Evolutionary conservation across 2,797 vertebrate species (phyloP), one percentile per base, ranked within the genome.

Genomic region (Cirrhinus mrigala): DNA sequence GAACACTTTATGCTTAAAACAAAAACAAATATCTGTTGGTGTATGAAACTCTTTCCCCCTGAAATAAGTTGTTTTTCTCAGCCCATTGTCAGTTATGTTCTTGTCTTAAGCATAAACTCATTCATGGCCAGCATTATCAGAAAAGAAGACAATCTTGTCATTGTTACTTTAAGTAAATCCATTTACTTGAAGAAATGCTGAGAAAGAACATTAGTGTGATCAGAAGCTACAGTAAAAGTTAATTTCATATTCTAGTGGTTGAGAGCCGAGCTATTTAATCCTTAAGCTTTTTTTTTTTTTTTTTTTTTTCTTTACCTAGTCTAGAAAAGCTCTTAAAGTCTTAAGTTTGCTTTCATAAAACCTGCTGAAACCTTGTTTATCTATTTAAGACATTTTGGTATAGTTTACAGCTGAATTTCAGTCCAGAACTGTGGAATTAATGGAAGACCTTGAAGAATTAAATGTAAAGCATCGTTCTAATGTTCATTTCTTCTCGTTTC

Each of bases 401-500:
- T 24, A 1, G 3, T 60, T 24, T 62, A 2, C 58, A 27, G n/a
- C n/a, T 12, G 2, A 14, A 12, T 62, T 62, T 15, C 10, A 24
- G 4, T 2, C 24, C 1, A 15, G 27, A 62, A 27, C n/a, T 62
- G n/a, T 14, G 58, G 10, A n/a, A 11, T 24, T 12, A 24, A 24
- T 24, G 5, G 10, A 24, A 60, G 10, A 24, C 3, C 22, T 11
- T n/a, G 10, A 60, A 60, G 10, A 60, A 60, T 62, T 27, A 1
- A 66, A 33, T 54, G 10, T 1, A 1, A 37, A 44, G 75, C 33
- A 3, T 46, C 11, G 10, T 29, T 8, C 29, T 68, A 5, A 70
- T 69, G n/a, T 46, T 24, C 22, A 0, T 76, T 62, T 78, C 6
- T 18, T 52, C 48, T 52, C 6, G 85, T 81, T 74, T 1, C 90